Evolutionary conservation across 2,797 vertebrate species (phyloP).

Genomic region (Iguana delicatissima): DNA sequence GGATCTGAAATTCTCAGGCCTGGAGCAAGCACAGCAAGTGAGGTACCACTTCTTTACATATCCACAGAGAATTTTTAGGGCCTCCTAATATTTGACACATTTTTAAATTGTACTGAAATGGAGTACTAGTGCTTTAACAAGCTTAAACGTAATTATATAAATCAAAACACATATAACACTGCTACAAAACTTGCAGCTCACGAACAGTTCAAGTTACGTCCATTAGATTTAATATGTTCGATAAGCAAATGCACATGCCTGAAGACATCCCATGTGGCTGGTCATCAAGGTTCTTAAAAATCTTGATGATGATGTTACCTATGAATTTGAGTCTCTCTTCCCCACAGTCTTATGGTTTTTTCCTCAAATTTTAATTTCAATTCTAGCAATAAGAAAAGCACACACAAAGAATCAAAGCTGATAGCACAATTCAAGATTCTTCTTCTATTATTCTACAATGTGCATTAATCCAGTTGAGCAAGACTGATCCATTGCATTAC

Average conservation of each 20-base stretch:
- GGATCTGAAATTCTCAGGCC: constrained; percentile 67
- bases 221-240: constrained; percentile 53
- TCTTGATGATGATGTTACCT: neutral
- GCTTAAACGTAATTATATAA: constrained; percentile 12
- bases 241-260: constrained; percentile 45
- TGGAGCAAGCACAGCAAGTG: constrained; percentile 58
- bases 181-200: constrained; percentile 14
- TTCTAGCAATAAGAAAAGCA: neutral
- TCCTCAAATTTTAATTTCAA: neutral
- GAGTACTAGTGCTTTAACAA: constrained; percentile 44
- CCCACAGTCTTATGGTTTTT: neutral
- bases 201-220: constrained; percentile 48
- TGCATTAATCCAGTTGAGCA: neutral
- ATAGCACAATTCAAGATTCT: neutral
- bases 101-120: constrained; percentile 56
- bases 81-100: constrained; percentile 51
- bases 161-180: constrained; percentile 37
- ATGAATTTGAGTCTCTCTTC: neutral
- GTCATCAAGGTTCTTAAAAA: neutral
- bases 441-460: neutral
- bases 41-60: constrained; percentile 60
- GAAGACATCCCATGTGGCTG: constrained; percentile 44
- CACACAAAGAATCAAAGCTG: neutral
- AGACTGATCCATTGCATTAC: neutral
- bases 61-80: constrained; percentile 68